These are phyloP conservation scores for Globicephala melas DNA, from an alignment of 2,113 vertebrate genomes.

Conservation along the genomic window DNA sequence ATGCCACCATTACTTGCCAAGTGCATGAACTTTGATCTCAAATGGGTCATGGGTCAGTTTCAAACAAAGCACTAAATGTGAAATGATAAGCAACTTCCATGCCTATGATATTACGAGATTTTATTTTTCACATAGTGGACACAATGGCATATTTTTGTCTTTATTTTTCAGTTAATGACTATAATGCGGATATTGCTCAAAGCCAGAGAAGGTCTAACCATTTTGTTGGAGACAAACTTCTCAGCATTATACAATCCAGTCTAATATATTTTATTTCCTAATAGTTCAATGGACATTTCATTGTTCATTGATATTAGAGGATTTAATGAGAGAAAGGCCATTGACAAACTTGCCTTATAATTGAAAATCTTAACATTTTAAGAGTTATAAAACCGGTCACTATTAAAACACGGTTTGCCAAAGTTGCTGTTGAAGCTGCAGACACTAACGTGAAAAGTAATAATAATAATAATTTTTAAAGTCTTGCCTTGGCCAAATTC, in stretches of 20 bases:
- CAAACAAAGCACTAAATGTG: conserved; percentile 84
- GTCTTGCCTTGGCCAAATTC: neutral
- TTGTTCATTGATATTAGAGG: conserved; percentile 59
- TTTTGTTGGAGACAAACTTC: conserved; percentile 65
- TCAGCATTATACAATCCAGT: neutral
- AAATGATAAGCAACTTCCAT: conserved; percentile 79
- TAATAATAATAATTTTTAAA: conserved; percentile 14
- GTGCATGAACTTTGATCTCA: conserved; percentile 83
- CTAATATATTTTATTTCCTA: conserved; percentile 41
- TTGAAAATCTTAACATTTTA: neutral
- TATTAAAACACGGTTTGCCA: conserved; percentile 1
- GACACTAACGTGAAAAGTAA: neutral
- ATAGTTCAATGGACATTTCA: conserved; percentile 55
- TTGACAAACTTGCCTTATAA: conserved; percentile 56
- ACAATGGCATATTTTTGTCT: conserved; percentile 77
- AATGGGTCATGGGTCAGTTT: conserved; percentile 71
- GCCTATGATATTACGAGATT: conserved; percentile 85
- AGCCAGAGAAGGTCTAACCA: conserved; percentile 42
- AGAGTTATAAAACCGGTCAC: conserved; percentile 53
- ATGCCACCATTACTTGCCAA: conserved; percentile 79
- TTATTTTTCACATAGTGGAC: conserved; percentile 76
- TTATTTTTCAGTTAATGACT: conserved; percentile 64
- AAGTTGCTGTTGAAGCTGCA: conserved; percentile 19
- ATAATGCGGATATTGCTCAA: conserved; percentile 22
- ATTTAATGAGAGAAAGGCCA: conserved; percentile 57